Evolutionary conservation across 2,888 invertebrate genomes (phyloP).

Genomic region (Trichopoda pennipes): DNA sequence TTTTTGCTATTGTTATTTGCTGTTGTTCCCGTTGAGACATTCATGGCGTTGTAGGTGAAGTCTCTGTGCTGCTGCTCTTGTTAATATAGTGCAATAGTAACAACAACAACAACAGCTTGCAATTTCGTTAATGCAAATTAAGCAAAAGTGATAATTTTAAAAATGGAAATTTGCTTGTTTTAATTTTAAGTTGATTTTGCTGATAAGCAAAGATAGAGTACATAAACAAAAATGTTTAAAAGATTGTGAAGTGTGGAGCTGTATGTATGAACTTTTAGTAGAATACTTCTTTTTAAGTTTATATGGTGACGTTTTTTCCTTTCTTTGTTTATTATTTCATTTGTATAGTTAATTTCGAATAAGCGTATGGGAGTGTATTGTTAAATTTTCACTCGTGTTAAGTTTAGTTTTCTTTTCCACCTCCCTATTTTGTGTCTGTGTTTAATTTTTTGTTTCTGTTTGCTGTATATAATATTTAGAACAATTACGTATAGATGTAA

Average conservation of each 20-base stretch:
- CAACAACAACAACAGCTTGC: background rate
- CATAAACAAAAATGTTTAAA: constrained; percentile 4
- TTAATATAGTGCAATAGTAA: constrained; percentile 24
- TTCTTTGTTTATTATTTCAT: constrained; percentile 20
- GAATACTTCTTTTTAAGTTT: constrained; percentile 1
- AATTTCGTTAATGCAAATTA: constrained; percentile 31
- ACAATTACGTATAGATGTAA: background rate
- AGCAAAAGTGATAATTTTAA: constrained; percentile 23
- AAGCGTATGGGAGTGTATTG: constrained; percentile 11
- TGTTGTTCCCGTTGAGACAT: constrained; percentile 45
- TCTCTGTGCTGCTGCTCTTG: background rate
- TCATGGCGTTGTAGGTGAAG: constrained; percentile 36
- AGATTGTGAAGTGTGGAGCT: background rate
- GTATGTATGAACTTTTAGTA: background rate
- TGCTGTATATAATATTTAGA: constrained; percentile 8
- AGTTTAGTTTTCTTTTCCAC: constrained; percentile 38
- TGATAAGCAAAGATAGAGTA: constrained; percentile 30
- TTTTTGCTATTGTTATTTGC: constrained; percentile 39
- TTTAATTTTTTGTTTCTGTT: constrained; percentile 46
- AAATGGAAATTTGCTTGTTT: background rate
- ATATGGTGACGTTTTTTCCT: constrained; percentile 38
- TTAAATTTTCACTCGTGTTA: constrained; percentile 42
- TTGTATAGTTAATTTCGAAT: constrained; percentile 2
- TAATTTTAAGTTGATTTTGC: constrained; percentile 19
- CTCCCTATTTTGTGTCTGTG: constrained; percentile 50